Percentiles rank a stretch among this genome's conserved stretches.
Evolutionary conservation across 2,797 vertebrate species (phyloP).

Genomic region (Phrynocephalus forsythii): DNA sequence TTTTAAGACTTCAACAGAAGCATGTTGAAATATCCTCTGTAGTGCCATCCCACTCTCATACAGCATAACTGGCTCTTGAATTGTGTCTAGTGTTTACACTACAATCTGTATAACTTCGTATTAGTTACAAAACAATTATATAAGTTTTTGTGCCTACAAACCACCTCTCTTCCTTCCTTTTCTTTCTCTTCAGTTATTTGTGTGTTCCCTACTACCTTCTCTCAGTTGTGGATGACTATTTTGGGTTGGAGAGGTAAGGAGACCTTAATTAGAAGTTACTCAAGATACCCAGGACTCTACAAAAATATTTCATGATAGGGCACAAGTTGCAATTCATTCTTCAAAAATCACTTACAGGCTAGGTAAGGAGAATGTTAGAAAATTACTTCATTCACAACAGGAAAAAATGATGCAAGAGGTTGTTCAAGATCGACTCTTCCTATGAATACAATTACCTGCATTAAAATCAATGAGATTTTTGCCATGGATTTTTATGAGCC

Average conservation of each 20-base stretch:
- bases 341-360: not conserved
- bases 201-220: not conserved
- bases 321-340: not conserved
- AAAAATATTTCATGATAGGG: not conserved
- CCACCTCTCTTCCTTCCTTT: conserved; percentile 3
- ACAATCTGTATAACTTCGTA: conserved; percentile 24
- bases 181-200: conserved; percentile 12
- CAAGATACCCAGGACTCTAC: not conserved
- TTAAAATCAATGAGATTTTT: not conserved
- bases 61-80: conserved; percentile 1
- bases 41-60: conserved; percentile 8
- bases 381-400: not conserved
- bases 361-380: not conserved
- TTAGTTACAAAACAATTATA: not conserved
- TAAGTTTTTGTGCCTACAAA: conserved; percentile 1
- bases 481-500: not conserved
- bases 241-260: no score
- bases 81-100: conserved; percentile 15
- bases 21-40: no score
- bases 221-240: no score
- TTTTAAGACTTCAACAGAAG: no score
- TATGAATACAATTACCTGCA: not conserved
- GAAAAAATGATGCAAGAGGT: not conserved
- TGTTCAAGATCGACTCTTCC: not conserved
- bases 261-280: not conserved